phyloP scores from a whole-genome alignment of 2,797 vertebrate genomes.

The Cynodonichthys magdalenae region DNA sequence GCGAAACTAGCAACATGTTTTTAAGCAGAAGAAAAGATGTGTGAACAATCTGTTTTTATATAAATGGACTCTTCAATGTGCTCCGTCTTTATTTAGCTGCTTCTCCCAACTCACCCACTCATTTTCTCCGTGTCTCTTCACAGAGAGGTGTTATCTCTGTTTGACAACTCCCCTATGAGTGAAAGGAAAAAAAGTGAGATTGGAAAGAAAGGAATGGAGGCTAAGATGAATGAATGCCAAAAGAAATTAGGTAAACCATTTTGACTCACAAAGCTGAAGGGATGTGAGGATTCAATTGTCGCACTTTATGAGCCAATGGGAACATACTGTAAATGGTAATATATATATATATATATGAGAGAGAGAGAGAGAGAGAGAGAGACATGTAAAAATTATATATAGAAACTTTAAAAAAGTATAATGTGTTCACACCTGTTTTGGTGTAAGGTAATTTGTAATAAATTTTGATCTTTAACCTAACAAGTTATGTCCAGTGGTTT shows the following conservation, averaged over 20 bases:
- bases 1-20: constrained; percentile 13
- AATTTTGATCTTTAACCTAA: too few species aligned
- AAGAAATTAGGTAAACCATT: constrained; percentile 56
- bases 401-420: too few species aligned
- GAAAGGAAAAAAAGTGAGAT: constrained; percentile 38
- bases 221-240: constrained; percentile 59
- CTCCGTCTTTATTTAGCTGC: constrained; percentile 44
- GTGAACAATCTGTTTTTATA: constrained; percentile 33
- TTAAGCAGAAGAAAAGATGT: neutral
- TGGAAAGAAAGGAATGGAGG: constrained; percentile 48
- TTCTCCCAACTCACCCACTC: constrained; percentile 34
- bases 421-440: too few species aligned
- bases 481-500: too few species aligned
- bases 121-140: constrained; percentile 30
- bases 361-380: too few species aligned
- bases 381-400: too few species aligned
- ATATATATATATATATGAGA: too few species aligned
- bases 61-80: constrained; percentile 42
- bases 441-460: too few species aligned
- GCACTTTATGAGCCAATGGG: constrained; percentile 31
- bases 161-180: constrained; percentile 67
- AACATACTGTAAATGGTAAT: too few species aligned
- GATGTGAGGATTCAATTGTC: constrained; percentile 45
- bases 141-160: constrained; percentile 62
- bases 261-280: constrained; percentile 42